Base-by-base conservation (phyloP, 2,113 vertebrate genomes). In the Lamprologus tigripictilis region DNA sequence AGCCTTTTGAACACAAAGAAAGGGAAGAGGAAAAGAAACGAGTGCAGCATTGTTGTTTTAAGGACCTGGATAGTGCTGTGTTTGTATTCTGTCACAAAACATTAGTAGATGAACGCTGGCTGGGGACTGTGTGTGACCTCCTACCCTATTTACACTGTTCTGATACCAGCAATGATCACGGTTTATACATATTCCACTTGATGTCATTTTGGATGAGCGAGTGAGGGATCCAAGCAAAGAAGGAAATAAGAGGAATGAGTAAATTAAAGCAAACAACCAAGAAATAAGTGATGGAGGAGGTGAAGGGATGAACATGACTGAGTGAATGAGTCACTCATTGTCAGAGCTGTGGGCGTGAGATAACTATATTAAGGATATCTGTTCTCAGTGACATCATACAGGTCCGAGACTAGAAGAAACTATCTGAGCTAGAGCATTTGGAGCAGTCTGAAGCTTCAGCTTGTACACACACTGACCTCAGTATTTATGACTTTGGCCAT, bases 131-230 rank as follows among this genome's bases (percentile, higher is more conserved):
- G 81, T 84, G 89, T 92, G 91, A 88, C 87, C 92, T 80, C 91
- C 83, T 94, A 53, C 85, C 89, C 95, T 88, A 91, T 89, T 94
- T 91, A 82, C 31, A 23, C 81, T 63, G 87, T 86, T 92, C 91
- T 83, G 47, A 80, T 16, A 47, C 13, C 37, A 28, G 16, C 53
- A 37, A 63, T 26, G 7, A 26, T 31, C 10, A 14, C 12, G 4
- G 11, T 47, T 78, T 9, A 61, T 83, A 17, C 31, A 82, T 79
- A 89, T 88, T 83, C 40, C 80, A 35, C 63, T 78, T 58, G 58
- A 11, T 76, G 83, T 85, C 8, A 73, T 42, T 80, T 53, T 51
- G 19, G 5, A 21, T 71, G 28, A 87, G 63, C 16, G 7, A 90
- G 40, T 42, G 14, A 80, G 14, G 45, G 28, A 54, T 13, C 21